Conservation (phyloP, 2,888 invertebrate species). For the Eupithecia inturbata region DNA sequence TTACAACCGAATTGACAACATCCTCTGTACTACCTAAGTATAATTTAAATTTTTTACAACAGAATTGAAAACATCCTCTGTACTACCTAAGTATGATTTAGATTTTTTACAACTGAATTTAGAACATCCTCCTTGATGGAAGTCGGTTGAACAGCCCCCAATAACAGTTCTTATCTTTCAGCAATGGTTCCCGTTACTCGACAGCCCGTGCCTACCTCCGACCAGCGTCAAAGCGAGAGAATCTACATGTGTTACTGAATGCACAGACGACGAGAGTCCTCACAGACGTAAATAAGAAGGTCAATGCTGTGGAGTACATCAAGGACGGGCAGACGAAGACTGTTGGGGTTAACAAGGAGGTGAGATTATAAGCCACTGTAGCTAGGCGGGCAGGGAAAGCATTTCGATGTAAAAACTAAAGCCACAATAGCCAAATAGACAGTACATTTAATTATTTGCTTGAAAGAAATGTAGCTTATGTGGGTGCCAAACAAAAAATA, state of each 20-base stretch:
- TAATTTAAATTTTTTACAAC: too few relatives aligned
- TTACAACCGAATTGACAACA: too few relatives aligned
- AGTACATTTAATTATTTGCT: too few relatives aligned
- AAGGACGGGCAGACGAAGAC: slow-evolving; percentile 75
- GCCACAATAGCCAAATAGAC: background rate
- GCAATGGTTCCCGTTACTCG: slow-evolving; percentile 85
- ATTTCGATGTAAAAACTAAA: background rate
- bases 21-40: too few relatives aligned
- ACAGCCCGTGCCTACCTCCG: slow-evolving; percentile 86
- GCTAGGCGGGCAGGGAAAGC: background rate
- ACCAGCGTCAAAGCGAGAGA: slow-evolving; percentile 82
- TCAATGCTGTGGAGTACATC: slow-evolving; percentile 85
- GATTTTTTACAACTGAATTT: too few relatives aligned
- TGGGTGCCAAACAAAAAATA: too few relatives aligned
- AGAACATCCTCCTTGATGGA: too few relatives aligned
- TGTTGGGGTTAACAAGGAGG: slow-evolving; percentile 82
- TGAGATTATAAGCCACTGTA: slow-evolving; percentile 42
- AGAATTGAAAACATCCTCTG: too few relatives aligned
- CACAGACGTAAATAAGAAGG: slow-evolving; percentile 77
- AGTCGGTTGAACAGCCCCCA: too few relatives aligned
- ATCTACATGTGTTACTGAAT: slow-evolving; percentile 86
- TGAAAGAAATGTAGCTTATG: too few relatives aligned
- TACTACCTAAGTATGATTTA: too few relatives aligned
- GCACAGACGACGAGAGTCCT: slow-evolving; percentile 85
- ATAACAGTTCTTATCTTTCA: slow-evolving; percentile 48